Evolutionary conservation across 2,888 invertebrate species (phyloP).

Genomic region (Limnephilus rhombicus): DNA sequence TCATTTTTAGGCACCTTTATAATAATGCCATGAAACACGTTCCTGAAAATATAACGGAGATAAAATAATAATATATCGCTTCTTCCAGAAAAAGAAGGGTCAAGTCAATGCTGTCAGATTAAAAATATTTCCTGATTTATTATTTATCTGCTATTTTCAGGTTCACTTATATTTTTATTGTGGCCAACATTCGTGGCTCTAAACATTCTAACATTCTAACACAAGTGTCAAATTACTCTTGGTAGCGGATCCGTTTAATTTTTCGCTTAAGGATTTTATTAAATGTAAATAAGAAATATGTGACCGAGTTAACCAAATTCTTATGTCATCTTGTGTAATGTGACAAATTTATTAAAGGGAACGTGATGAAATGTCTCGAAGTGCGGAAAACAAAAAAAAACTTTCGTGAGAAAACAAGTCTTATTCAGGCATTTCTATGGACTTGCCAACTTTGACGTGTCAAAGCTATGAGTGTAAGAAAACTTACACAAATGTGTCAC

Average conservation of each 20-base stretch:
- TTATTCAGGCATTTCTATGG: neutral
- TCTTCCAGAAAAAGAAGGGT: neutral
- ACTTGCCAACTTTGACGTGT: neutral
- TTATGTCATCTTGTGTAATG: neutral
- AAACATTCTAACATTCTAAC: neutral
- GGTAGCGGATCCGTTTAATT: neutral
- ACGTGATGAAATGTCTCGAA: neutral
- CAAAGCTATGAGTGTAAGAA: neutral
- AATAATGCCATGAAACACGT: neutral
- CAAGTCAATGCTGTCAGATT: neutral
- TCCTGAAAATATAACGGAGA: neutral
- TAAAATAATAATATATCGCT: neutral
- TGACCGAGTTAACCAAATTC: neutral
- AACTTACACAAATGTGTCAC: neutral
- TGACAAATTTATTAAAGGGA: neutral
- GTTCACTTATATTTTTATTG: neutral
- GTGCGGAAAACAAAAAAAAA: neutral
- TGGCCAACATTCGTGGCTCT: neutral
- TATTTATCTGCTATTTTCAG: neutral
- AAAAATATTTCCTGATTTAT: neutral
- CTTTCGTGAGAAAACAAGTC: neutral
- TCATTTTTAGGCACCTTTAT: neutral
- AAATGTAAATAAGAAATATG: neutral
- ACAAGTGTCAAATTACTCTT: no score
- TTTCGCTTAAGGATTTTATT: neutral